Conservation (phyloP, 2,113 vertebrate genomes). For the Mesocricetus auratus region DNA sequence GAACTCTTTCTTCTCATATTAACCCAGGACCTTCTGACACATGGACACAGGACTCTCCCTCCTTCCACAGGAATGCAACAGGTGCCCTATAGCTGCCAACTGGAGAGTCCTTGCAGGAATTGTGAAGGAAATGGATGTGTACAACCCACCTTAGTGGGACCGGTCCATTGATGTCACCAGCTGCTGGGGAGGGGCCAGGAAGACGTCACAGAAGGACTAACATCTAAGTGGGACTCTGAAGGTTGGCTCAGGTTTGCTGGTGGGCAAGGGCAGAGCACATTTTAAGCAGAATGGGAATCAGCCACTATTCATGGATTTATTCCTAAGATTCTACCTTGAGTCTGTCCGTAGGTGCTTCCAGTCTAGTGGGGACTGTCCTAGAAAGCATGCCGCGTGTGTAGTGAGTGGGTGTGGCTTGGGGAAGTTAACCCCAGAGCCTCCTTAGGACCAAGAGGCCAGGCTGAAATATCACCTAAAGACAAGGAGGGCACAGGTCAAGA, state of each 20-base stretch:
- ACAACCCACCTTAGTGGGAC: background rate
- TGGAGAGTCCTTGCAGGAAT: background rate
- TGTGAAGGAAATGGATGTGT: too few species aligned
- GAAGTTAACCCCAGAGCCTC: too few species aligned
- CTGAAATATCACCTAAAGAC: background rate
- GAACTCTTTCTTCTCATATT: fast-evolving
- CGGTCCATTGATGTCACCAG: background rate
- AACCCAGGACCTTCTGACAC: background rate
- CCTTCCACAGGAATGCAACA: background rate
- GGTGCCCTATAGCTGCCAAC: background rate
- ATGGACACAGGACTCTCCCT: background rate
- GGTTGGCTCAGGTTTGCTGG: background rate
- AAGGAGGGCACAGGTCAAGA: background rate
- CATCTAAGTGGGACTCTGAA: too few species aligned
- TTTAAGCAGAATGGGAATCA: too few species aligned
- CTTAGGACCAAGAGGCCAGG: background rate
- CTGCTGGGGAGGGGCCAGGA: background rate
- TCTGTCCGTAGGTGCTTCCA: fast-evolving
- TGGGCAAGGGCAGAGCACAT: background rate
- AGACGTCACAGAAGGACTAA: too few species aligned
- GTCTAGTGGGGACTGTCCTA: background rate
- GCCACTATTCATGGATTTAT: background rate
- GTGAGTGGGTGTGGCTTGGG: background rate
- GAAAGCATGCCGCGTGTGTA: fast-evolving
- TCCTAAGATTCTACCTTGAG: too few species aligned